Evolutionary conservation across 2,113 vertebrate species (phyloP).

Genomic region (Campylorhamphus procurvoides): DNA sequence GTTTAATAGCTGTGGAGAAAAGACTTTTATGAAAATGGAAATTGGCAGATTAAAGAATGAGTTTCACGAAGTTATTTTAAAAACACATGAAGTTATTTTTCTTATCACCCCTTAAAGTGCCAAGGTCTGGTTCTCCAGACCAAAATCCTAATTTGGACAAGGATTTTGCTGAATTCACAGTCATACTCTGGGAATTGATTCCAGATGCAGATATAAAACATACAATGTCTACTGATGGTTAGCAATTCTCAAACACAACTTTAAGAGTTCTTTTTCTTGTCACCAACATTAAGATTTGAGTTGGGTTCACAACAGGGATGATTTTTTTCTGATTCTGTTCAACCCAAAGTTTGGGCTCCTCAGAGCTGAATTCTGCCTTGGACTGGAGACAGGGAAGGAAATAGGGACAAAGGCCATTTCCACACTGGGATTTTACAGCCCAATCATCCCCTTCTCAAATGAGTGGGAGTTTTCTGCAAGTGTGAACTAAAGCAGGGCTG

Average conservation of each 20-base stretch:
- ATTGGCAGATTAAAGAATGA: slow-evolving; percentile 58
- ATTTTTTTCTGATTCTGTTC: not conserved
- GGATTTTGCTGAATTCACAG: not conserved
- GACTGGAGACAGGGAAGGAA: rapidly evolving
- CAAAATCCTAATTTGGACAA: not conserved
- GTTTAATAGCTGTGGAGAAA: slow-evolving; percentile 72
- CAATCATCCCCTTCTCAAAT: rapidly evolving
- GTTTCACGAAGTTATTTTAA: slow-evolving; percentile 46
- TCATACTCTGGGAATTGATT: not conserved
- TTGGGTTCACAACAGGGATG: rapidly evolving
- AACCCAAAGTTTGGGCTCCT: not conserved
- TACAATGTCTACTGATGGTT: not conserved
- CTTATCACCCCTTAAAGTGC: not conserved
- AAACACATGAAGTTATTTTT: slow-evolving; percentile 31
- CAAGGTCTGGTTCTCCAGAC: not conserved
- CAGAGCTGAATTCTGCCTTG: not conserved
- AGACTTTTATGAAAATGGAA: slow-evolving; percentile 67
- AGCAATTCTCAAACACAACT: not conserved
- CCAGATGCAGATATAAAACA: not conserved
- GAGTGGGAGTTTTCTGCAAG: not conserved
- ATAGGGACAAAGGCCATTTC: rapidly evolving
- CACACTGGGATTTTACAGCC: not conserved
- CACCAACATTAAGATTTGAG: not conserved
- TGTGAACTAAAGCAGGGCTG: not conserved
- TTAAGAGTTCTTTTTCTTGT: not conserved